phyloP scores from a whole-genome alignment of 2,113 vertebrate genomes.

The Aptenodytes patagonicus region DNA sequence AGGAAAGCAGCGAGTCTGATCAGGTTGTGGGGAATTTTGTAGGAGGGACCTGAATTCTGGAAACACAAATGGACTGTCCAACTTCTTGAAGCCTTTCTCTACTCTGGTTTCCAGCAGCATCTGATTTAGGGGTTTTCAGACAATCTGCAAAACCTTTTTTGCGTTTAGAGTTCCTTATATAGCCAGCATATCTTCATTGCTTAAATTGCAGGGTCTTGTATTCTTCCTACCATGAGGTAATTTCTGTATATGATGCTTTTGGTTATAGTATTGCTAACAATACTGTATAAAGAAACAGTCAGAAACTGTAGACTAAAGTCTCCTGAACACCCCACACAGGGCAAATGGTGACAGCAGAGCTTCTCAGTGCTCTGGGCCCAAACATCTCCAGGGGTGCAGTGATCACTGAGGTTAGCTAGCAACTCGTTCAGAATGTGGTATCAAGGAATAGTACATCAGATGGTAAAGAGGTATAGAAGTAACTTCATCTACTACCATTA shows the following conservation, averaged over 20 bases:
- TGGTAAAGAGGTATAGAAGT: not conserved
- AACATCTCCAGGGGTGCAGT: not conserved
- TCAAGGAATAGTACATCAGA: not conserved
- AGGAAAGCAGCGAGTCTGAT: not conserved
- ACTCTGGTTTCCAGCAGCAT: not conserved
- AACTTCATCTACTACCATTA: not conserved
- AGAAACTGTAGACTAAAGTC: not conserved
- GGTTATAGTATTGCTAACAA: not conserved
- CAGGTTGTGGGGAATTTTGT: not conserved
- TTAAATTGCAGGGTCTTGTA: not conserved
- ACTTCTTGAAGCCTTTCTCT: not conserved
- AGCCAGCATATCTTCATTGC: not conserved
- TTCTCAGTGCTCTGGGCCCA: not conserved
- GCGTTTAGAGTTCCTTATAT: not conserved
- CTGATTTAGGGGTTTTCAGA: not conserved
- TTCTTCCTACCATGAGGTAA: not conserved
- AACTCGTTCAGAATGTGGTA: not conserved
- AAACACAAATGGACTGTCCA: not conserved
- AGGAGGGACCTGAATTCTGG: not conserved
- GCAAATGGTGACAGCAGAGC: not conserved
- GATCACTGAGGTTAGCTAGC: not conserved
- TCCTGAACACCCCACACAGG: not conserved
- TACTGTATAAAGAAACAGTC: not conserved
- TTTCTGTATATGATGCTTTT: not conserved
- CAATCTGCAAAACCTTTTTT: not conserved